Percentiles rank a stretch among this genome's conserved stretches.
phyloP scores from a whole-genome alignment of 1,140 invertebrate species.

The Macrostomum lignano region DNA sequence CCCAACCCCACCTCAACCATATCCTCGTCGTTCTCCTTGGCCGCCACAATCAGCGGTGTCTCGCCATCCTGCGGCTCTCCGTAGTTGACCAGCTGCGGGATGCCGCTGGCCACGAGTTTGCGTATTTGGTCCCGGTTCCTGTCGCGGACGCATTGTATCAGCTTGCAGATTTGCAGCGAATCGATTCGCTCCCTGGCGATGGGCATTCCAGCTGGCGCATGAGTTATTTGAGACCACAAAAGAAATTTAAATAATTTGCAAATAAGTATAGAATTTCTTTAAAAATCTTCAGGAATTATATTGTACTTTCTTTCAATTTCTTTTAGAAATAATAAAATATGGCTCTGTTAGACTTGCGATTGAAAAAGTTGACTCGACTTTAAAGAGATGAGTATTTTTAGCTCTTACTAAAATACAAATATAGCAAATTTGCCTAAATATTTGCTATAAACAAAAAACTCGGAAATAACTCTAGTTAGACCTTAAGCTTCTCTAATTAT shows the following conservation, averaged over 20 bases:
- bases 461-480: too few relatives aligned
- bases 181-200: constrained; percentile 7
- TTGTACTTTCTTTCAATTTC: too few relatives aligned
- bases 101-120: constrained; percentile 19
- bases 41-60: constrained; percentile 20
- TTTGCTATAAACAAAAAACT: too few relatives aligned
- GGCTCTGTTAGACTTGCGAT: too few relatives aligned
- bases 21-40: constrained; percentile 8
- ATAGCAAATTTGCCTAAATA: too few relatives aligned
- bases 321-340: too few relatives aligned
- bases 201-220: constrained; percentile 6
- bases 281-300: too few relatives aligned
- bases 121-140: constrained; percentile 19
- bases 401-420: too few relatives aligned
- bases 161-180: constrained; percentile 22
- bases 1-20: constrained; percentile 7
- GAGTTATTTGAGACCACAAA: not conserved
- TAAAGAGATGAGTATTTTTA: too few relatives aligned
- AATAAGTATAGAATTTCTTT: too few relatives aligned
- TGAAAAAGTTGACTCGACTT: too few relatives aligned
- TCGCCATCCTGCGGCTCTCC: constrained; percentile 21
- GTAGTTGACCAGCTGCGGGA: constrained; percentile 25
- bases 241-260: not conserved
- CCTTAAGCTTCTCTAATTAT: too few relatives aligned
- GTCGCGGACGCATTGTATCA: constrained; percentile 23